Evolutionary conservation across 1,140 invertebrate species (phyloP), one percentile per base, ranked within the genome.

Genomic region (Rhizoglyphus robini): DNA sequence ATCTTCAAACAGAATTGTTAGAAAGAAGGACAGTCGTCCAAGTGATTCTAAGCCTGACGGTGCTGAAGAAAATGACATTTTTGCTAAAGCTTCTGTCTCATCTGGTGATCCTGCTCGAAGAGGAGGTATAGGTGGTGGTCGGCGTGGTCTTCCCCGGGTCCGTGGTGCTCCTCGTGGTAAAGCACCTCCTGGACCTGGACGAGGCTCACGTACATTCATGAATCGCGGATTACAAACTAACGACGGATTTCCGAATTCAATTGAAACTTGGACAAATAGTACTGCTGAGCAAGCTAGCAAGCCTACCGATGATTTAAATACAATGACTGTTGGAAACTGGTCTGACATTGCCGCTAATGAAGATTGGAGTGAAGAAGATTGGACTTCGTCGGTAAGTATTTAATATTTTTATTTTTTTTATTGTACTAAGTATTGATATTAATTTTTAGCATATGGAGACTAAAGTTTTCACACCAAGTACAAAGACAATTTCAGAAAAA

Each of bases 291-390:
- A 38, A 57, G 64, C 70, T 65, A 47, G 59, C n/a, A 62, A 68
- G n/a, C 67, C 69, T 60, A 68, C 60, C 64, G 72, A 71, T 38
- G 69, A 71, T 67, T 23, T 51, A 2, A 73, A 73, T 48, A 69
- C 70, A 18, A 71, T 73, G 67, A 68, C 66, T 47, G 72, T 73
- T 41, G 73, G 73, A 67, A 74, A 75, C 51, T 81, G 73, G 80
- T 72, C 70, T 34, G 80, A 71, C 69, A 72, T 79, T 69, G 78
- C 81, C 31, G 74, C 78, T 15, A 79, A 83, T 72, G 88, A 90
- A 76, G 89, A 94, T 72, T 94, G 90, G 91, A 90, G 90, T 75
- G 90, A 91, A 73, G 90, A 94, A 77, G 89, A 92, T 73, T 95
- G 92, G 78, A 90, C 88, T 13, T 90, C 90, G 64, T 91, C 88